Conservation (phyloP, 2,113 vertebrate genomes). For the Toxotes jaculatrix region DNA sequence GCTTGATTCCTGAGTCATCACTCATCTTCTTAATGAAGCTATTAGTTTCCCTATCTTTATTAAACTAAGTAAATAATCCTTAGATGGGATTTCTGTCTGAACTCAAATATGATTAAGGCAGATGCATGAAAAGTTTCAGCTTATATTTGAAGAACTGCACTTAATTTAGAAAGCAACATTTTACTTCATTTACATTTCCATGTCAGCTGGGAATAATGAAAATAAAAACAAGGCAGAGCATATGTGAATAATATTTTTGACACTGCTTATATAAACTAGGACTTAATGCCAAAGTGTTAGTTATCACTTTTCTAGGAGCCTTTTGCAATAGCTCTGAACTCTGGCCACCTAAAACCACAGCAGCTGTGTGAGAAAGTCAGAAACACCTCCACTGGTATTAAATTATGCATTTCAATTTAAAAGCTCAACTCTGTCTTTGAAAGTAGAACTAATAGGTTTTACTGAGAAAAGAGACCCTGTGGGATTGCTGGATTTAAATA, state of each 20-base stretch:
- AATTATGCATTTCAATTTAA: no score
- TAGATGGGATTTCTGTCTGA: not conserved
- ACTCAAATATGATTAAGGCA: not conserved
- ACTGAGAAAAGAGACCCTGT: not conserved
- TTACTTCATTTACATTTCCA: not conserved
- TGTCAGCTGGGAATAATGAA: not conserved
- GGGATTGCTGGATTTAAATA: not conserved
- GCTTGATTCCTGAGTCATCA: not conserved
- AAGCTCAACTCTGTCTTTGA: no score
- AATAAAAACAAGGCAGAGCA: not conserved
- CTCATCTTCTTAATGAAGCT: not conserved
- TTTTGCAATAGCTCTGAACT: not conserved
- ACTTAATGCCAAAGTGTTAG: not conserved
- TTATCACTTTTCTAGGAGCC: not conserved
- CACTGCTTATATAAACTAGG: not conserved
- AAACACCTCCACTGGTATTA: no score
- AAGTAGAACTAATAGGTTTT: no score
- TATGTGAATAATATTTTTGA: not conserved
- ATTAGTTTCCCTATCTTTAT: not conserved
- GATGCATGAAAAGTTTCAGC: not conserved
- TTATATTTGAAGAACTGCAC: not conserved
- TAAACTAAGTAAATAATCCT: conserved; percentile 22
- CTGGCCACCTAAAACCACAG: not conserved
- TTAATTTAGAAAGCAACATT: not conserved
- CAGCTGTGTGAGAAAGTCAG: not conserved